phyloP scores from a whole-genome alignment of 1,140 invertebrate species.

The Drosophila virilis region DNA sequence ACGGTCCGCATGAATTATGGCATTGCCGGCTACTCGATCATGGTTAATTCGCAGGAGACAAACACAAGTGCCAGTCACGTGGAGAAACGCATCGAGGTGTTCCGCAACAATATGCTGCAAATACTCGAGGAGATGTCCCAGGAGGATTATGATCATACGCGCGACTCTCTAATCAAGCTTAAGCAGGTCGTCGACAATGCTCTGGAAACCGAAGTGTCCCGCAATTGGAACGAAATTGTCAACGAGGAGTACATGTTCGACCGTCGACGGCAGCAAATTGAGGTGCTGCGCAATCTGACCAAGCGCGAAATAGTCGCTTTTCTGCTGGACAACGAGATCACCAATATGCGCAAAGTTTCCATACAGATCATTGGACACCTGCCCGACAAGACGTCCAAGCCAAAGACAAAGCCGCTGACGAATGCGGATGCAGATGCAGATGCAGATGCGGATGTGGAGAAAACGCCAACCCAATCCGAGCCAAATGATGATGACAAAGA shows the following conservation, averaged over 20 bases:
- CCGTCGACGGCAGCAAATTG: constrained; percentile 84
- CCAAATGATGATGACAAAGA: neutral
- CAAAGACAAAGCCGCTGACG: neutral
- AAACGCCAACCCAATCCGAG: too few relatives aligned
- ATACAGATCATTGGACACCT: constrained; percentile 86
- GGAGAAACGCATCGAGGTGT: constrained; percentile 90
- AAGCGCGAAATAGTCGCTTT: constrained; percentile 87
- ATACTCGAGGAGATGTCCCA: constrained; percentile 87
- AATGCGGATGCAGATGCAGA: neutral
- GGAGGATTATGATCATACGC: constrained; percentile 87
- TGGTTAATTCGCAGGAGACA: constrained; percentile 90
- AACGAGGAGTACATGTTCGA: constrained; percentile 89
- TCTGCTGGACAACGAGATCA: constrained; percentile 86
- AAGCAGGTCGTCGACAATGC: constrained; percentile 90
- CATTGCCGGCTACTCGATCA: constrained; percentile 90
- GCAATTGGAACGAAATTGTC: constrained; percentile 90
- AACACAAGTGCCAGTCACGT: constrained; percentile 89
- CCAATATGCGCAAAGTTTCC: constrained; percentile 87
- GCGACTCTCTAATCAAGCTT: constrained; percentile 88
- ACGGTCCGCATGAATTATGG: constrained; percentile 89
- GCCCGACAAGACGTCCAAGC: constrained; percentile 16
- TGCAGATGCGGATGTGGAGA: neutral
- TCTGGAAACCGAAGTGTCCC: constrained; percentile 89
- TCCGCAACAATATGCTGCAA: constrained; percentile 88
- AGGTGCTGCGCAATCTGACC: constrained; percentile 85